Conservation (phyloP, 1,140 invertebrate genomes). For the Drosophila tristis region DNA sequence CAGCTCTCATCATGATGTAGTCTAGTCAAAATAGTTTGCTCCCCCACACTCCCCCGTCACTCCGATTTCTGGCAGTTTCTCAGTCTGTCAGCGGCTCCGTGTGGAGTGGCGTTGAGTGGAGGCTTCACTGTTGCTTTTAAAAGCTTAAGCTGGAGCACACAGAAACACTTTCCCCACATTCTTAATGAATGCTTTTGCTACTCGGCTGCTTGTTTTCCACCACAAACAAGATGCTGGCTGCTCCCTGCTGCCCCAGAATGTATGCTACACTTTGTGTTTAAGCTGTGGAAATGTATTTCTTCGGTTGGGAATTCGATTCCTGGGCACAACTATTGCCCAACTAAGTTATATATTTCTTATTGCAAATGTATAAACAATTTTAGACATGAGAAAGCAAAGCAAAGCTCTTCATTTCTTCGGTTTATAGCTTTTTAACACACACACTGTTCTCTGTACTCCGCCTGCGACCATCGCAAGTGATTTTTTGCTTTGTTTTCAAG, state of each 20-base stretch:
- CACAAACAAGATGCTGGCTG: conserved; percentile 1
- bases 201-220: conserved; percentile 27
- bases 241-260: conserved; percentile 18
- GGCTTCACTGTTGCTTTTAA: conserved; percentile 62
- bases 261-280: conserved; percentile 24
- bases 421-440: conserved; percentile 39
- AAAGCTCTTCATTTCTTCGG: too few relatives aligned
- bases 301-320: too few relatives aligned
- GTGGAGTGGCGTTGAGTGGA: conserved; percentile 33
- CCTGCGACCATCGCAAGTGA: conserved; percentile 27
- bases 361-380: too few relatives aligned
- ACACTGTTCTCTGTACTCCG: background rate
- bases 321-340: too few relatives aligned
- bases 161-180: conserved; percentile 44
- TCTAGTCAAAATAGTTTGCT: conserved; percentile 61
- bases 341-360: too few relatives aligned
- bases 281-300: conserved; percentile 8
- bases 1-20: conserved; percentile 36
- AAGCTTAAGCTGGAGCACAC: conserved; percentile 47
- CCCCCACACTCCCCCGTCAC: conserved; percentile 2
- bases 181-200: conserved; percentile 36
- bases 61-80: conserved; percentile 24
- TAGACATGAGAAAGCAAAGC: too few relatives aligned
- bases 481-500: conserved; percentile 47
- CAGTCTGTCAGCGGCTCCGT: conserved; percentile 56